Evolutionary conservation across 2,113 vertebrate species (phyloP).

Genomic region (Dipodomys spectabilis): DNA sequence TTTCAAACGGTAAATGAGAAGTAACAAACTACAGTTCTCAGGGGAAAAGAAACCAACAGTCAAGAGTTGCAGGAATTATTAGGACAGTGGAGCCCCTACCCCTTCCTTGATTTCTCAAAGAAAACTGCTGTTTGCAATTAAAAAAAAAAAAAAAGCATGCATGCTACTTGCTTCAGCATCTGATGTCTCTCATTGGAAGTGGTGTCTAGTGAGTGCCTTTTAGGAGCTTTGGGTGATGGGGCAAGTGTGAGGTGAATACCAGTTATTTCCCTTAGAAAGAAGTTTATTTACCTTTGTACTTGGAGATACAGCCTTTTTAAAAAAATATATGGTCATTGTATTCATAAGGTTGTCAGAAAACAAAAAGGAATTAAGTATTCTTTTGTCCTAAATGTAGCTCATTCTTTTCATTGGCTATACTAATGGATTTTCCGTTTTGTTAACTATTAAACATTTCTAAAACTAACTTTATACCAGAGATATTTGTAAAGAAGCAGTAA

Average conservation of each 20-base stretch:
- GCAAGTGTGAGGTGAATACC: neutral
- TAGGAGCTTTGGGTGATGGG: neutral
- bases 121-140: neutral
- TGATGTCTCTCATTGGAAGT: neutral
- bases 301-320: constrained; percentile 33
- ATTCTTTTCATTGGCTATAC: constrained; percentile 15
- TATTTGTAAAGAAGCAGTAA: constrained; percentile 34
- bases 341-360: neutral
- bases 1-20: constrained; percentile 68
- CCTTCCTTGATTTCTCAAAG: constrained; percentile 1
- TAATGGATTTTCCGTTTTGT: constrained; percentile 53
- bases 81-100: neutral
- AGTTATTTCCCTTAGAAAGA: constrained; percentile 36
- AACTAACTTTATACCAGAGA: constrained; percentile 32
- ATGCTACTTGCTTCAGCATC: neutral
- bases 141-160: constrained; percentile 9
- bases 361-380: constrained; percentile 51
- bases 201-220: neutral
- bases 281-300: constrained; percentile 41
- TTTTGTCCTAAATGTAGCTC: constrained; percentile 47
- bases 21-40: constrained; percentile 59
- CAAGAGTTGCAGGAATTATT: constrained; percentile 49
- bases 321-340: neutral
- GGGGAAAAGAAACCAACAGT: constrained; percentile 43
- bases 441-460: constrained; percentile 56